Conservation (phyloP, 2,888 invertebrate species). For the Cryptus armator region DNA sequence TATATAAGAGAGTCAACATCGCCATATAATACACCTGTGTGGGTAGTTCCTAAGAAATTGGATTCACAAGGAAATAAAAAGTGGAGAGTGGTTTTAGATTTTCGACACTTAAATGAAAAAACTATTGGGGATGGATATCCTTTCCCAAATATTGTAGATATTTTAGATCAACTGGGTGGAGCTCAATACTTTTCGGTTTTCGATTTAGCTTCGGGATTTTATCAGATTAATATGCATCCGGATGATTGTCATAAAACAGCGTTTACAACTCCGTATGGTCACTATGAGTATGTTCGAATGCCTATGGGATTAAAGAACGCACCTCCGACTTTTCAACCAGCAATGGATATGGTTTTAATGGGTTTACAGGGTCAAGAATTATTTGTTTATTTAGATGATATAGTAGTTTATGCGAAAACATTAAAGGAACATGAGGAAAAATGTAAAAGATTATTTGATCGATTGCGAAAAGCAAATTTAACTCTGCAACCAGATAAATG, state of each 20-base stretch:
- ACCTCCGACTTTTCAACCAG: not conserved
- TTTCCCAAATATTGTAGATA: no score
- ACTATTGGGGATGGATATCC: not conserved
- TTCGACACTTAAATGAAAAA: not conserved
- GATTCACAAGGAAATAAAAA: not conserved
- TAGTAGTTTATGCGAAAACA: conserved; percentile 38
- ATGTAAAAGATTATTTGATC: not conserved
- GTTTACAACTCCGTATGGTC: not conserved
- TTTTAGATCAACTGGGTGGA: no score
- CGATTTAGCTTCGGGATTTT: no score
- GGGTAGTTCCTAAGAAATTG: not conserved
- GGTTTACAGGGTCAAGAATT: conserved; percentile 2
- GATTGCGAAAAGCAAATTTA: not conserved
- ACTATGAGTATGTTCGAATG: no score
- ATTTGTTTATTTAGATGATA: conserved; percentile 47
- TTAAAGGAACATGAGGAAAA: conserved; percentile 41
- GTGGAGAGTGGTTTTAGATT: conserved; percentile 1
- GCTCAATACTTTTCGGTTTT: no score
- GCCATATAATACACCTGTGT: conserved; percentile 5
- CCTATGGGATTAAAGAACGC: no score
- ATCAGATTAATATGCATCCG: no score
- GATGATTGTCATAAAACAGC: no score
- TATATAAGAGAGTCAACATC: not conserved
- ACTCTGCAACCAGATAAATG: not conserved
- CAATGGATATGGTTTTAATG: conserved; percentile 1